Evolutionary conservation across 2,888 invertebrate genomes (phyloP).

Genomic region (Drosophila rellima): DNA sequence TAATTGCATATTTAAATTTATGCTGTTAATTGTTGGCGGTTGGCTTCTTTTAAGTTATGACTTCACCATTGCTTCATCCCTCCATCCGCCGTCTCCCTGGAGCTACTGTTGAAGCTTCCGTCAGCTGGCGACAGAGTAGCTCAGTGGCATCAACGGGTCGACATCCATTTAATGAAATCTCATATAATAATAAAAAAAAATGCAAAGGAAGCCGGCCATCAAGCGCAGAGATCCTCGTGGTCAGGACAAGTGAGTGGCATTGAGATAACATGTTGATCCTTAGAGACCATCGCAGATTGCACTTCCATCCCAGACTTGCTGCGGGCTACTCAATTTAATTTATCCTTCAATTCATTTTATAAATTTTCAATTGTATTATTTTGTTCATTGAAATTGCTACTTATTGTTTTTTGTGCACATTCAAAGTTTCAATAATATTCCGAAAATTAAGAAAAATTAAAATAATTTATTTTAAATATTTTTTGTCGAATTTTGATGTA

Average conservation of each 20-base stretch:
- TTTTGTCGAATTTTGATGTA: no score
- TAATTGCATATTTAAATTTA: constrained; percentile 84
- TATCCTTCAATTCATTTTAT: neutral
- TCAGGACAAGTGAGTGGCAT: constrained; percentile 15
- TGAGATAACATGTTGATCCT: constrained; percentile 15
- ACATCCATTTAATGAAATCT: constrained; percentile 52
- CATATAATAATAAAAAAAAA: constrained; percentile 1
- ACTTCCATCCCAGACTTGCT: neutral
- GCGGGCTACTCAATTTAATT: constrained; percentile 7
- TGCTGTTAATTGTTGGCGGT: constrained; percentile 75
- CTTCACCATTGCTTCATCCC: constrained; percentile 22
- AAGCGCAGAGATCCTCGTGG: constrained; percentile 24
- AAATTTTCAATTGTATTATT: no score
- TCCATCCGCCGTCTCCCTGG: neutral
- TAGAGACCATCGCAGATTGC: constrained; percentile 4
- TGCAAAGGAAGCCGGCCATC: neutral
- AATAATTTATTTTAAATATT: no score
- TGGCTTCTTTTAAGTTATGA: constrained; percentile 56
- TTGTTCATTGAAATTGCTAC: no score
- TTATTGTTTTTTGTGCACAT: neutral
- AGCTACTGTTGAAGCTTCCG: constrained; percentile 12
- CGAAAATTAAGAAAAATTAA: no score
- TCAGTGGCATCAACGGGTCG: constrained; percentile 48
- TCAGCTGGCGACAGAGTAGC: constrained; percentile 37
- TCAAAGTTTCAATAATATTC: neutral